Base-by-base conservation (phyloP, 2,113 vertebrate species). In the Pionites leucogaster region DNA sequence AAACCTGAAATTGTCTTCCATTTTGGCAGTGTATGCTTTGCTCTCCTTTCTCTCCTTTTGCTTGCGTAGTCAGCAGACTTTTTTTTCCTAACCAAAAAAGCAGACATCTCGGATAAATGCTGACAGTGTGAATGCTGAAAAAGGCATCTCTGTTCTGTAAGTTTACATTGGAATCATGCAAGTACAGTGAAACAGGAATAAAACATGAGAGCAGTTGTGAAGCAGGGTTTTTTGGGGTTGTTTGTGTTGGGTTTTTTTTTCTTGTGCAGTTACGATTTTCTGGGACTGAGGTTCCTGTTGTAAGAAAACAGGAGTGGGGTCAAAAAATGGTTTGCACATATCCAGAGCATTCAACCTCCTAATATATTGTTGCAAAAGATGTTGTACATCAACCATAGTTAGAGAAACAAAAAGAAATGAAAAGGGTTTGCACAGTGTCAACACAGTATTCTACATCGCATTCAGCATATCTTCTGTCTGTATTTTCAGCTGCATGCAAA, bases 311-410 rank as follows among this genome's bases (percentile, higher is more conserved):
- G 17, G 39, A 69, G 7, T 28, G 42, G 13, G 14, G 55, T n/a
- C 57, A 74, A 33, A 81, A 80, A 68, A 8, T 0, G 0, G 3
- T 46, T 70, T 0, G 1, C 31, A n/a, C 7, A 11, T 55, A 62
- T n/a, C 8, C 14, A 55, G 72, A 70, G 18, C 2, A 4, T 78
- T 59, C 57, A 44, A 5, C 24, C 5, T 64, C 13, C 8, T 74
- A 49, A 19, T 75, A 62, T 13, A 79, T 52, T 41, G 24, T 82
- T 65, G 55, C 35, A 53, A 72, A 44, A 69, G 11, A 33, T 23
- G 9, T 11, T 78, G 22, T 41, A 3, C 31, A 17, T 70, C 22
- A 47, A 9, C 65, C 28, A 16, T 63, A 77, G 19, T 16, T 35
- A 86, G 17, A 65, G 44, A 42, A 82, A 69, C 20, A 37, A 23